phyloP scores from a whole-genome alignment of 2,888 invertebrate genomes.

The Heliconius erato region DNA sequence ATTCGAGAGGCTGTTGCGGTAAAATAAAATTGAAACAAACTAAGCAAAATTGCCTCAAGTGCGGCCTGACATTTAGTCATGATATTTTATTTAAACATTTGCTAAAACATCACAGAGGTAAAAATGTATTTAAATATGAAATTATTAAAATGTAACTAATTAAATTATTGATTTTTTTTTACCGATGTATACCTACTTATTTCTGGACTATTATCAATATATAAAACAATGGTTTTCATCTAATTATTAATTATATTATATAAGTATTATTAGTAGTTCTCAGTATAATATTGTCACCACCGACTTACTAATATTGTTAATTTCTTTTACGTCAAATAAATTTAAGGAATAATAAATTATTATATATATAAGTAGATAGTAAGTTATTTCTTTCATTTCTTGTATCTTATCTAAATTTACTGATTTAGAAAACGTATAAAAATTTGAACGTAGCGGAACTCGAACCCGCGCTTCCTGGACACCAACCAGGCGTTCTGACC shows the following conservation, averaged over 20 bases:
- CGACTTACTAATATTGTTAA: neutral
- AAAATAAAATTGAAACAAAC: slow-evolving; percentile 43
- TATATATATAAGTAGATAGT: neutral
- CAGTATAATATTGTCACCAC: neutral
- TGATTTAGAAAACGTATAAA: too few relatives aligned
- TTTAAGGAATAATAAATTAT: neutral
- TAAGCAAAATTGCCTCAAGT: slow-evolving; percentile 72
- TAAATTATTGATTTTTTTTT: too few relatives aligned
- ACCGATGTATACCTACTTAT: too few relatives aligned
- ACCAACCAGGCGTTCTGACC: too few relatives aligned
- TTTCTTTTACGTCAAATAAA: too few relatives aligned
- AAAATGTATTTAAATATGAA: slow-evolving; percentile 62
- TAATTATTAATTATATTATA: neutral
- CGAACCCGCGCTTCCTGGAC: too few relatives aligned
- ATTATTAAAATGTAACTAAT: slow-evolving; percentile 53
- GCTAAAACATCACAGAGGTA: slow-evolving; percentile 69
- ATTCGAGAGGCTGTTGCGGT: slow-evolving; percentile 56
- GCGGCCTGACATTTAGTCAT: slow-evolving; percentile 67
- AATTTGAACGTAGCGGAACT: too few relatives aligned
- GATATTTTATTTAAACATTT: slow-evolving; percentile 71
- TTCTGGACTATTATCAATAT: too few relatives aligned
- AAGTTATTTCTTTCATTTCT: too few relatives aligned
- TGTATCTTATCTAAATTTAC: too few relatives aligned
- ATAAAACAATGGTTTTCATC: neutral
- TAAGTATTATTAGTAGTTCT: neutral